These are phyloP conservation scores for Brienomyrus longianalis DNA, from an alignment of 2,113 vertebrate genomes.

Conservation along the genomic window DNA sequence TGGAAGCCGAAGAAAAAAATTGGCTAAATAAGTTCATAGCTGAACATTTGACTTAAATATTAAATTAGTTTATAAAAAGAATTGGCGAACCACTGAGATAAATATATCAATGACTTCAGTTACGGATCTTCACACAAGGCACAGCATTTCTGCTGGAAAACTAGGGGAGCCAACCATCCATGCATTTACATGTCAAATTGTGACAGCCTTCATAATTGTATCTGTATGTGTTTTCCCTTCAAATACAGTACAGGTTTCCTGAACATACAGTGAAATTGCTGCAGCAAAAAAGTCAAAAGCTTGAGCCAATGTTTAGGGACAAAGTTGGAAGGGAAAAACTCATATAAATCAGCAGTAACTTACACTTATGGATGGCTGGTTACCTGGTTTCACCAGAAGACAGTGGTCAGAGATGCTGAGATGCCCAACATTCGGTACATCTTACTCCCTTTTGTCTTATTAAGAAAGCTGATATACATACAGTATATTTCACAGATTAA, in stretches of 20 bases:
- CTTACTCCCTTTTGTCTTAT: constrained; percentile 16
- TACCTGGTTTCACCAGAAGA: not conserved
- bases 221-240: not conserved
- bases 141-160: not conserved
- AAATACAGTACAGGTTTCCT: not conserved
- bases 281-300: not conserved
- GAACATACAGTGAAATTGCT: not conserved
- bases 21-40: not conserved
- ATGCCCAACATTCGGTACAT: not conserved
- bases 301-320: not conserved
- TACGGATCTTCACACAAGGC: constrained; percentile 1
- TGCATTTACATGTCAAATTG: not conserved
- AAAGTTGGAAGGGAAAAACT: not conserved
- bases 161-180: not conserved
- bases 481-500: not conserved
- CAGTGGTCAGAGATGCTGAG: not conserved
- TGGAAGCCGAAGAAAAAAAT: not conserved
- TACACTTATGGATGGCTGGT: not conserved
- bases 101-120: not conserved
- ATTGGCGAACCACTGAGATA: not conserved
- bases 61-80: not conserved
- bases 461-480: not conserved
- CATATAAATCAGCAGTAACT: not conserved
- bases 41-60: not conserved
- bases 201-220: not conserved